Base-by-base conservation (phyloP, 1,140 invertebrate species). In the Helicorthomorpha holstii region DNA sequence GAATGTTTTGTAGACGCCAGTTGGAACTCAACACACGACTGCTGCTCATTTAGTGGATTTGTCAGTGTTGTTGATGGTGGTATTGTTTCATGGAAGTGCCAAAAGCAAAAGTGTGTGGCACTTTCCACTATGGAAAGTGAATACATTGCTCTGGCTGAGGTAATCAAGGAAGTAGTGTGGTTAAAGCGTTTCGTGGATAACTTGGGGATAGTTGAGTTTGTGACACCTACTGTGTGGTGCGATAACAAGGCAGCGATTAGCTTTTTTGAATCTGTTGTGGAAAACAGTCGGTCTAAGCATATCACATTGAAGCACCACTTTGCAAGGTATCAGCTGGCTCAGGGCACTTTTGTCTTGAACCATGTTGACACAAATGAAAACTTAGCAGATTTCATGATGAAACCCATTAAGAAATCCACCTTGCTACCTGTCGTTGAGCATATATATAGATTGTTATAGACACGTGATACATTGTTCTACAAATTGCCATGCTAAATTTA, bases 81-180 rank as follows among this genome's bases (percentile, higher is more conserved):
- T 48, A 46, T 54, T 25, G 49, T 64, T 1, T 14, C 52, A 1
- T 61, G 61, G 62, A 16, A 27, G 19, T 56, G 56, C 22, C 48
- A 57, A 41, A 59, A 57, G 25, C 60, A 65, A 52, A 52, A 49
- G 3, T 55, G 49, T 26, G 54, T 61, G 22, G 51, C 60, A 48
- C 29, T 60, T 3, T 65, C 61, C n/a, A 61, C 59, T 4, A 57
- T 58, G 12, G 62, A 65, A 52, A 41, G 59, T 4, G 62, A 66
- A 48, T 64, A 60, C 44, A 54, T 64, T 27, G 57, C 60, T 4
- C 42, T 58, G 1, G 55, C 58, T 10, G 54, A 57, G n/a, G 57
- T 47, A 42, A 49, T 45, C 1, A 61, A 59, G 56, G 62, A 63
- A 58, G 23, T 51, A 3, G 25, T 64, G 1, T 63, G 44, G 44